Base-by-base conservation (phyloP, 2,888 invertebrate genomes). In the Scelioninae gen. 1 region DNA sequence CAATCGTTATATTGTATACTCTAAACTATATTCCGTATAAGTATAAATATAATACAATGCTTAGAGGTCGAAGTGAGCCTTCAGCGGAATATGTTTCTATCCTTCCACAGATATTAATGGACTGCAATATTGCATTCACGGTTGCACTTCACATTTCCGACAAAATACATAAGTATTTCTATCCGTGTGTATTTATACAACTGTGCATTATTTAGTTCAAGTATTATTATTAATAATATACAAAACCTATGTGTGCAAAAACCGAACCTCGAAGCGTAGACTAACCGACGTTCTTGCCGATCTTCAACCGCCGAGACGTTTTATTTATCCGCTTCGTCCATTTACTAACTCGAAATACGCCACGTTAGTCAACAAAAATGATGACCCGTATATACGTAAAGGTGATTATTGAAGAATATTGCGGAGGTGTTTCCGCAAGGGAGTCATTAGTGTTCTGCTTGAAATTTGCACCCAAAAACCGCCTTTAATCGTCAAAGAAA, bases 31-130 rank as follows among this genome's bases (percentile, higher is more conserved):
- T 55, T 56, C 11, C 11, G 13, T 45, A 51, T 53, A 77, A 40
- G 34, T 60, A 40, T 45, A 63, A 78, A 63, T 34, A 34, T 34
- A 34, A 34, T 34, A 34, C 34, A 34, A 34, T 56, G 49, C 34
- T 16, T 8, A 1, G 11, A 34, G 43, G n/a, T 47, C 55, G 13
- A 62, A 74, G 62, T 51, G 75, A 71, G 82, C 68, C 83, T 85
- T 77, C 75, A 72, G 15, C 15, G 65, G 60, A 78, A 79, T 84
- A 84, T 83, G 85, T 65, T 65, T 23, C 79, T 77, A 86, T 86
- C 87, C 86, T 88, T 89, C 86, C 82, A 69, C 82, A 85, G 88
- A 90, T 90, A 90, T 90, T 90, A 90, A 90, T 90, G 89, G 89
- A 87, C 86, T 87, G 86, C 88, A 88, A 89, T 89, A 89, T 90